Evolutionary conservation across 2,797 vertebrate species (phyloP), one percentile per base, ranked within the genome.

Genomic region (Merluccius polli): DNA sequence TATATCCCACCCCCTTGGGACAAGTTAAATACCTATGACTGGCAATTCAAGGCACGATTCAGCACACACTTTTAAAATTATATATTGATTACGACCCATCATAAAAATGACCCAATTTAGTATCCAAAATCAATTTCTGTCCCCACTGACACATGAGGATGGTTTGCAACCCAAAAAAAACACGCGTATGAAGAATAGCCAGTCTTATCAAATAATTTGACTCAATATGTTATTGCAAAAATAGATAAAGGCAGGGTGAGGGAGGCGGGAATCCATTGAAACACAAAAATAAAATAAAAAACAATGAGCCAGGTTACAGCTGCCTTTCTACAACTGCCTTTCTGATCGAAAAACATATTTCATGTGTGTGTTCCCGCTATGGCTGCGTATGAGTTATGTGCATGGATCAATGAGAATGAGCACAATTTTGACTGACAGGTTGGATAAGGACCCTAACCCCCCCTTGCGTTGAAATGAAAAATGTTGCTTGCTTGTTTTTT

Each of bases 51-150:
- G 30, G 77, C 81, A 79, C 8, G 24, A 80, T 79, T 73, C 80
- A 79, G 86, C 86, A 83, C 76, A 73, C 73, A 77, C 85, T 85
- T 91, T 90, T 83, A 84, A 68, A 90, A 92, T 90, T 83, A 89
- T 86, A 87, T 87, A 91, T 83, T 85, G 88, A 89, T 89, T 87
- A 88, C 84, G 88, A 81, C 77, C 79, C 77, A 75, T 91, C 88
- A 91, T 90, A 90, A 91, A 91, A 91, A 91, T 86, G 78, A 92
- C 82, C 86, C 86, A 87, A 90, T 91, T 89, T 87, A 80, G 77
- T 81, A 88, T 77, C 86, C 78, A 87, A 87, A 92, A 92, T 92
- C 91, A 93, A 91, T 93, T 86, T 79, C 38, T 71, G 74, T 52
- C 81, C 75, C 82, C 74, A 79, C 72, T 81, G 82, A 86, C 18